These are phyloP conservation scores for Daubentonia madagascariensis DNA, from an alignment of 2,113 vertebrate genomes.

Conservation along the genomic window DNA sequence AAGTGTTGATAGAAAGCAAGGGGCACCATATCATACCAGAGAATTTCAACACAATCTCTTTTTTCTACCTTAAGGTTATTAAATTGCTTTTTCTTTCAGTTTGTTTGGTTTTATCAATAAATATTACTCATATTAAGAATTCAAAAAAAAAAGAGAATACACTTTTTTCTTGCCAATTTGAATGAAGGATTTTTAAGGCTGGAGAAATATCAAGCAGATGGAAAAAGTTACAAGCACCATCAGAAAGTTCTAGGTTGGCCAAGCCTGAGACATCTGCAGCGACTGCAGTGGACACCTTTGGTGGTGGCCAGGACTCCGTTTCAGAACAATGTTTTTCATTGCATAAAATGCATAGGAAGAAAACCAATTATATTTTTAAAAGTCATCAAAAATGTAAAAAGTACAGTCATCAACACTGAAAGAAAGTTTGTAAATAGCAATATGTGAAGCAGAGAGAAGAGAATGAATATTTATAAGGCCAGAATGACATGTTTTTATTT, in stretches of 20 bases:
- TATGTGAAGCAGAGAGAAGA: not conserved
- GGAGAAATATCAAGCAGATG: not conserved
- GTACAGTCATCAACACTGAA: not conserved
- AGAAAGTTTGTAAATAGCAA: not conserved
- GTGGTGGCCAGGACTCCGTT: not conserved
- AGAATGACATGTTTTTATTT: not conserved
- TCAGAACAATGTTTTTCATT: not conserved
- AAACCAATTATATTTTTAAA: not conserved
- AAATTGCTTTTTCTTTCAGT: not conserved
- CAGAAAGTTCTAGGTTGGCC: not conserved
- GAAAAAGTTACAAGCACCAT: not conserved
- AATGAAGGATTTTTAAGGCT: not conserved
- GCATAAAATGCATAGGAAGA: not conserved
- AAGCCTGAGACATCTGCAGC: not conserved
- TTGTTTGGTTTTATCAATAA: not conserved
- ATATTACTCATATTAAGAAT: conserved; percentile 3
- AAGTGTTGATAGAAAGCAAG: not conserved
- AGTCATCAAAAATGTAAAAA: not conserved
- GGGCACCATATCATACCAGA: not conserved
- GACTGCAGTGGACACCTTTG: not conserved
- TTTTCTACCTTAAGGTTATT: not conserved
- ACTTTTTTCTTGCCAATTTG: not conserved
- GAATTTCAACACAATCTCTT: not conserved
- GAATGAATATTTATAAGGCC: not conserved
- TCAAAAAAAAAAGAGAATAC: not conserved